Evolutionary conservation across 2,888 invertebrate species (phyloP), one percentile per base, ranked within the genome.

Genomic region (Cosmia pyralina): DNA sequence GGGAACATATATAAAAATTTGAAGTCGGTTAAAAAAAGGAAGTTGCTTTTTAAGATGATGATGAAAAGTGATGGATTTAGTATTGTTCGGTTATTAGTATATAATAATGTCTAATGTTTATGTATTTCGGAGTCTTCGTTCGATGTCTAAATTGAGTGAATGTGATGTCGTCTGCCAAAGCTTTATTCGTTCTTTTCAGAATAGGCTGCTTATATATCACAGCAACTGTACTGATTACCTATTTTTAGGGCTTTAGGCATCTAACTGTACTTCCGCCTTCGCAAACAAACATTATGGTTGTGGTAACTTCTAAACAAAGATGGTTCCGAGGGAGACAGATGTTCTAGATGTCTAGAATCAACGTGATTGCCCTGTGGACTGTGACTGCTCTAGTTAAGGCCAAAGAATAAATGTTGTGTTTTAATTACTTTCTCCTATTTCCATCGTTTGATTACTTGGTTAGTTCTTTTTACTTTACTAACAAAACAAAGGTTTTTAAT

Each of bases 271-370:
- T 48, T n/a, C 17, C 13, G 15, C 38, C 22, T 10, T 38, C 10
- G 4, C 38, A 4, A 38, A 34, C 19, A 62, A 44, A 34, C 4
- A 67, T 38, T 55, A n/a, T 52, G 19, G 15, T 7, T 41, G 28
- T 22, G n/a, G 15, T 48, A 48, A 22, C 41, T 41, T 41, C 41
- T 52, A 44, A 52, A 52, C 15, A 59, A 71, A 46, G 50, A 58
- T 17, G n/a, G 15, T 15, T 70, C 34, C 22, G 6, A 22, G 4
- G 41, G 55, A 72, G 28, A 5, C 28, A 46, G 28, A 0, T n/a
- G 17, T 55, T 11, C 22, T 11, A 11, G 15, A 38, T 34, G 15
- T 28, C 28, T 50, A 58, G 44, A 50, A 73, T 73, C 50, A 73
- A 4, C 34, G 17, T 22, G 22, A 73, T 72, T 62, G 53, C 17